Evolutionary conservation across 2,113 vertebrate species (phyloP).

Genomic region (Pelobates fuscus): DNA sequence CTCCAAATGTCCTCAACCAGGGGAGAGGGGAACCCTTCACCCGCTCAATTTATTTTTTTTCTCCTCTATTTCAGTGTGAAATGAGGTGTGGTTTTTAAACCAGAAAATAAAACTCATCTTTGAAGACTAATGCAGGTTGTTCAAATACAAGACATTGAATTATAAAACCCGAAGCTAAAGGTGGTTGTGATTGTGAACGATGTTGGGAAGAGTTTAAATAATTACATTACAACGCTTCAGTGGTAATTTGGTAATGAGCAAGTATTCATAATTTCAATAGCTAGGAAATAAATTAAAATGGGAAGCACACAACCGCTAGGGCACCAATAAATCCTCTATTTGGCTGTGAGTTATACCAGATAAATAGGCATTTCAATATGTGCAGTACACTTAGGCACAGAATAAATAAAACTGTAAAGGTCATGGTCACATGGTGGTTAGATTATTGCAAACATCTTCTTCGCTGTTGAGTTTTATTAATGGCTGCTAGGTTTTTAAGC

Average conservation of each 20-base stretch:
- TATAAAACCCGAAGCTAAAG: no score
- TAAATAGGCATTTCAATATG: constrained; percentile 22
- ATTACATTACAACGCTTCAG: neutral
- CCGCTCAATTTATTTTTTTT: no score
- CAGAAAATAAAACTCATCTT: no score
- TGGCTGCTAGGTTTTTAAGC: no score
- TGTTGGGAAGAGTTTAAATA: neutral
- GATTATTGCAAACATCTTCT: constrained; percentile 22
- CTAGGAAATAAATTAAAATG: neutral
- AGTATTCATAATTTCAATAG: neutral
- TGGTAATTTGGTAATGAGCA: neutral
- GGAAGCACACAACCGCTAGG: neutral
- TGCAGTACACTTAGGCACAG: constrained; percentile 15
- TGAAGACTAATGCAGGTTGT: no score
- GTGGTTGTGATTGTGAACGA: no score
- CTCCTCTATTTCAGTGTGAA: no score
- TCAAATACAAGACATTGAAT: no score
- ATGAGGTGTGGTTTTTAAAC: no score
- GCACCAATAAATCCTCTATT: constrained; percentile 18
- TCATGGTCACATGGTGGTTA: neutral
- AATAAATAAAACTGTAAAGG: constrained; percentile 17
- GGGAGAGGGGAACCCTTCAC: no score
- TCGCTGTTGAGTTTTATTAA: neutral
- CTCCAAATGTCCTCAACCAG: no score
- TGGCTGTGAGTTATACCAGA: neutral